Conservation (phyloP, 1,140 invertebrate genomes). For the Temnothorax longispinosus region DNA sequence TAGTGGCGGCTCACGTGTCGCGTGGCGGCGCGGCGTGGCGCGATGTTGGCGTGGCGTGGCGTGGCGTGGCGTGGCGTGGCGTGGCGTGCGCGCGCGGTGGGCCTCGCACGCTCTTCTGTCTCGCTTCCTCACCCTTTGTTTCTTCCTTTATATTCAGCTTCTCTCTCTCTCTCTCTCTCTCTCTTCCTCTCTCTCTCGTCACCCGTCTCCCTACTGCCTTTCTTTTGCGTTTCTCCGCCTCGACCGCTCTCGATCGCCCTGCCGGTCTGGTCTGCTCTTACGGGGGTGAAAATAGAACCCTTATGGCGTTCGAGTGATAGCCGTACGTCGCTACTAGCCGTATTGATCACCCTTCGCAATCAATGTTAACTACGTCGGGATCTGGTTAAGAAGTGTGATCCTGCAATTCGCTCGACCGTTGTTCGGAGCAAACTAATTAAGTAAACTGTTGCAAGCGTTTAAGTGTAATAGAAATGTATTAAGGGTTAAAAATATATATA, state of each 20-base stretch:
- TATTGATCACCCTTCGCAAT: conserved; percentile 78
- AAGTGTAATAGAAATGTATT: background rate
- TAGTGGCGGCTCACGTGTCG: conserved; percentile 79
- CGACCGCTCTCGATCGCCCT: conserved; percentile 43
- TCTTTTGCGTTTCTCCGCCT: conserved; percentile 40
- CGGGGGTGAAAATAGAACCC: conserved; percentile 73
- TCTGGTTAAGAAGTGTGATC: conserved; percentile 41
- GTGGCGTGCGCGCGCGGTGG: conserved; percentile 61
- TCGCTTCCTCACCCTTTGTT: conserved; percentile 2
- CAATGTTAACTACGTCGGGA: conserved; percentile 75
- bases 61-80: conserved; percentile 68
- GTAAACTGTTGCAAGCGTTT: background rate
- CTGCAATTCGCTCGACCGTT: background rate
- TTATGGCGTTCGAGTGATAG: conserved; percentile 76
- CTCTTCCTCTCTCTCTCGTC: conserved; percentile 30
- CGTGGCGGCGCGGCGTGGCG: conserved; percentile 73
- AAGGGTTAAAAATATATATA: background rate
- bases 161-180: conserved; percentile 7
- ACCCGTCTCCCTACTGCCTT: conserved; percentile 34
- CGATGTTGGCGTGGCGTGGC: conserved; percentile 70
- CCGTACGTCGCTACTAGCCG: conserved; percentile 69
- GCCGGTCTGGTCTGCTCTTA: conserved; percentile 26
- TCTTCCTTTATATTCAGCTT: conserved; percentile 2
- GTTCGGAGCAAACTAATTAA: background rate
- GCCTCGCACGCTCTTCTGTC: conserved; percentile 22